Evolutionary conservation across 1,140 invertebrate genomes (phyloP), one percentile per base, ranked within the genome.

Genomic region (Pogonomyrmex californicus): DNA sequence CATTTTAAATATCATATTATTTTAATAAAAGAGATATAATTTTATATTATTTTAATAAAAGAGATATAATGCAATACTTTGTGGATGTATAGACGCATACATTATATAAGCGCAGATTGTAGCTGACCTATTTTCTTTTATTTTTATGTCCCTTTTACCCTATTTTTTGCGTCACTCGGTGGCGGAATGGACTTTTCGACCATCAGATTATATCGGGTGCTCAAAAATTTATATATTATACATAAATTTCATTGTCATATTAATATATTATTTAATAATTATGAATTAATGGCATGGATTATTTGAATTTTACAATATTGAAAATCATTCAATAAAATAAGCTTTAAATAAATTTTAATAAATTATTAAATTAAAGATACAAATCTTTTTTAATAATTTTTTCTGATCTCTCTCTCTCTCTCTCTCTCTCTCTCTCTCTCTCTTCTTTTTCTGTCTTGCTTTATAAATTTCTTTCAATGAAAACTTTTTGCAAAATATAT

Each of bases 1-100:
- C 3, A 73, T 83, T 62, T 83, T 75, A 73, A 83, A 83, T 75
- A 75, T 83, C 47, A 83, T n/a, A 73, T 83, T 83, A 70, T 73
- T 83, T 73, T 73, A 83, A 63, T 49, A 47, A 49, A 75, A n/a
- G n/a, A n/a, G n/a, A n/a, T n/a, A n/a, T n/a, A n/a, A n/a, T n/a
- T n/a, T n/a, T n/a, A n/a, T n/a, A n/a, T n/a, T n/a, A n/a, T n/a
- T n/a, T n/a, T n/a, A n/a, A n/a, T n/a, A n/a, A n/a, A 83, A 73
- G 54, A 58, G n/a, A 10, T n/a, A 47, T 73, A 62, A 83, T 12
- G 44, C 41, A 44, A 73, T 83, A 41, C 41, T 47, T 12, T 30
- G 30, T 73, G 54, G 30, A 60, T 70, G 12, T 49, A 70, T 70
- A 38, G 49, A 70, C 63, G 49, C 51, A n/a, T 81, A 70, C 51